Evolutionary conservation across 1,140 invertebrate species (phyloP).

Genomic region (Drosophila simulans): DNA sequence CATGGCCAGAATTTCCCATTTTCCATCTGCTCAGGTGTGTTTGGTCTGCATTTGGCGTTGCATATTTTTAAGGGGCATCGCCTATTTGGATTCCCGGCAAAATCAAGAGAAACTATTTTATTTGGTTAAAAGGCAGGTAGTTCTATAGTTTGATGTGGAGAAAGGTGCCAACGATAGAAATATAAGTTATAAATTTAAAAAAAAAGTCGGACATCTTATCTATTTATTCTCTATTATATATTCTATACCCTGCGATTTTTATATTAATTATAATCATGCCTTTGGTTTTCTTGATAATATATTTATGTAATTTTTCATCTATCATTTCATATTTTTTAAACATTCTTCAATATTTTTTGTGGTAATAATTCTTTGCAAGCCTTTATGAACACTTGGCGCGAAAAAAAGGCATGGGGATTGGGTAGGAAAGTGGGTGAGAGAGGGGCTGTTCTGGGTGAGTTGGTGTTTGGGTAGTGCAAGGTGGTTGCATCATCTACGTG

Average conservation of each 20-base stretch:
- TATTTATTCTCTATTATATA: no score
- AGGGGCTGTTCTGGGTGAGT: neutral
- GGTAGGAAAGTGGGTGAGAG: no score
- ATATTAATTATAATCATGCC: neutral
- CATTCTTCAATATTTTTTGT: slow-evolving; percentile 48
- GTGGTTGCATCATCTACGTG: slow-evolving; percentile 50
- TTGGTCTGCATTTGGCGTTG: slow-evolving; percentile 41
- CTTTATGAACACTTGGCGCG: slow-evolving; percentile 10
- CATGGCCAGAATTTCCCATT: slow-evolving; percentile 41
- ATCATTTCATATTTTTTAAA: slow-evolving; percentile 29
- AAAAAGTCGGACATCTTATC: no score
- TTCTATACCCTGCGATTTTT: neutral
- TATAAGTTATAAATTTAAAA: no score
- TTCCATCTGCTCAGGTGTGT: slow-evolving; percentile 3
- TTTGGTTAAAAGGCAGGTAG: neutral
- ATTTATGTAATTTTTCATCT: no score
- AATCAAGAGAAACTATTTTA: slow-evolving; percentile 7
- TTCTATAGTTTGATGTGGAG: no score
- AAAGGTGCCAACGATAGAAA: no score
- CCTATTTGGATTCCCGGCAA: slow-evolving; percentile 1
- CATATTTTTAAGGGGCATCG: slow-evolving; percentile 39
- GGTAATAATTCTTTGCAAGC: slow-evolving; percentile 51
- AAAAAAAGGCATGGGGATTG: slow-evolving; percentile 6
- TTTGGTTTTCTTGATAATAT: no score
- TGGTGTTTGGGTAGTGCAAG: neutral